Percentiles rank a stretch among this genome's conserved stretches.
These are phyloP conservation scores for Actinia tenebrosa DNA, from an alignment of 64 coral and sea anemone genomes.

Conservation along the genomic window DNA sequence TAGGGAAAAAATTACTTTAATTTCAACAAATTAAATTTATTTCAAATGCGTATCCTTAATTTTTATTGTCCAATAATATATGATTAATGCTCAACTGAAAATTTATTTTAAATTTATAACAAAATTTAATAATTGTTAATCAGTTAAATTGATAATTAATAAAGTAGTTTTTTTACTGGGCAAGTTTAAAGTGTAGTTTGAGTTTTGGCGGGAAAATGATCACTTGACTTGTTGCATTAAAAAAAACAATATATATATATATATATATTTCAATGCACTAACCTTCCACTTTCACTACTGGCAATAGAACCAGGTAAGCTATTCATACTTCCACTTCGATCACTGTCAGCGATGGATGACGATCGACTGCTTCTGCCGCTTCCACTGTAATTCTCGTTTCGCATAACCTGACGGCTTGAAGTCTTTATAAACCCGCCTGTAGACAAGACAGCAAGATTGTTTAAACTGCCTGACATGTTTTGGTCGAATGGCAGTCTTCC, in stretches of 20 bases:
- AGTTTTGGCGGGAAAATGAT: not conserved
- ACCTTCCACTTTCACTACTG: conserved; percentile 88
- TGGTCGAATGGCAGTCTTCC: conserved; percentile 40
- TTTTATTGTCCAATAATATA: too few relatives aligned
- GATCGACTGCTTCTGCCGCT: conserved; percentile 87
- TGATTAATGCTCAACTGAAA: too few relatives aligned
- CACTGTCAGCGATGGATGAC: conserved; percentile 80
- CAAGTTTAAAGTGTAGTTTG: not conserved
- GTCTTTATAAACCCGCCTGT: conserved; percentile 83
- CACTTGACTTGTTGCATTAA: not conserved
- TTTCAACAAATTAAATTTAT: too few relatives aligned
- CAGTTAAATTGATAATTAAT: not conserved
- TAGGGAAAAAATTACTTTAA: too few relatives aligned
- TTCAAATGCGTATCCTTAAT: too few relatives aligned
- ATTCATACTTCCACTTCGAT: conserved; percentile 88
- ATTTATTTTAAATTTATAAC: too few relatives aligned
- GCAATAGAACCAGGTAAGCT: conserved; percentile 94
- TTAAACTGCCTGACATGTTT: conserved; percentile 79
- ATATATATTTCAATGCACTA: not conserved
- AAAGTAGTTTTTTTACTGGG: not conserved
- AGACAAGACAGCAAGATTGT: conserved; percentile 93
- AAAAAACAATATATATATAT: not conserved
- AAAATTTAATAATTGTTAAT: too few relatives aligned
- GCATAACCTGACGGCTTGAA: conserved; percentile 22
- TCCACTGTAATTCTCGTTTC: conserved; percentile 61